Conservation (phyloP, 2,888 invertebrate species). For the Idaea aversata region DNA sequence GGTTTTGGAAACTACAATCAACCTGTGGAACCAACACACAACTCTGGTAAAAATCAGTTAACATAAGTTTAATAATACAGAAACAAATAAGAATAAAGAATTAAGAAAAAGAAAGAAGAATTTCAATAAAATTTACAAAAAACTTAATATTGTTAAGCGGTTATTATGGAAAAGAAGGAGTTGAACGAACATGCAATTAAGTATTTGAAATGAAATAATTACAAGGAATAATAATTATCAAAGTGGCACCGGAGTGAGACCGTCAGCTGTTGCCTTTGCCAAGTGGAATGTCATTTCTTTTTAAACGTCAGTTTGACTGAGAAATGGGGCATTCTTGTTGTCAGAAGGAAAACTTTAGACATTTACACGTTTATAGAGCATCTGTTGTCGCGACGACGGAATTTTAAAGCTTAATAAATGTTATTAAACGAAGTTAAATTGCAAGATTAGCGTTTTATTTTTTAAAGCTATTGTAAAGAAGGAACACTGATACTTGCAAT, state of each 20-base stretch:
- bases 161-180: conserved; percentile 47
- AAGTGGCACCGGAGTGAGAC: conserved; percentile 45
- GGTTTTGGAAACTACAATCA: too few relatives aligned
- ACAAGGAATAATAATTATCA: conserved; percentile 55
- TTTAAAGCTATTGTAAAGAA: not conserved
- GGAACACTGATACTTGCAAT: not conserved
- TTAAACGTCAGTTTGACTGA: conserved; percentile 36
- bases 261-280: conserved; percentile 53
- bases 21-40: too few relatives aligned
- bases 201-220: conserved; percentile 57
- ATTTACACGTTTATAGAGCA: conserved; percentile 62
- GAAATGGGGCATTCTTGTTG: conserved; percentile 43
- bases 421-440: not conserved
- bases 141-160: conserved; percentile 36
- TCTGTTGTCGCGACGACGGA: conserved; percentile 48
- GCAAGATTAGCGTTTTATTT: not conserved
- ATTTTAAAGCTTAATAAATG: conserved; percentile 26
- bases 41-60: too few relatives aligned
- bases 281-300: conserved; percentile 53
- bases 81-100: too few relatives aligned
- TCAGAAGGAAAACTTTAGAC: conserved; percentile 56
- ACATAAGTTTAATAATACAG: too few relatives aligned
- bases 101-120: too few relatives aligned
- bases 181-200: conserved; percentile 52
- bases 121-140: conserved; percentile 7